Evolutionary conservation across 2,797 vertebrate genomes (phyloP).

Genomic region (Eupleurogrammus muticus): DNA sequence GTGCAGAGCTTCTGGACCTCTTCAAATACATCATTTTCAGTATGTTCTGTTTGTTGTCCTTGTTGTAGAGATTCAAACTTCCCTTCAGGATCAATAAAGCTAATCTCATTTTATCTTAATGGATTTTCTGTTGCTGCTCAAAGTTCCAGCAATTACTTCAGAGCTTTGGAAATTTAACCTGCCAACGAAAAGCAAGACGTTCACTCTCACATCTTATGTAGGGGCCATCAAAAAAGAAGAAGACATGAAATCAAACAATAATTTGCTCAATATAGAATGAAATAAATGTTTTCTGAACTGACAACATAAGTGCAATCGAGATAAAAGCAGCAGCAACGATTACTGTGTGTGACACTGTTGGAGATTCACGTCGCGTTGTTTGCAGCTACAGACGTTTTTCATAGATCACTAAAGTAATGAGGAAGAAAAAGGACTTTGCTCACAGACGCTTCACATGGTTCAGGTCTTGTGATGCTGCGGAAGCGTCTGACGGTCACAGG

Average conservation of each 20-base stretch:
- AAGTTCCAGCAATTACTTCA: constrained; percentile 49
- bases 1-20: not conserved
- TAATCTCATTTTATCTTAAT: constrained; percentile 45
- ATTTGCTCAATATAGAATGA: not conserved
- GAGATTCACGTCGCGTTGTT: constrained; percentile 7
- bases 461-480: constrained; percentile 74
- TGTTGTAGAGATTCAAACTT: constrained; percentile 1
- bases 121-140: constrained; percentile 22
- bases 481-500: constrained; percentile 34
- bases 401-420: constrained; percentile 54
- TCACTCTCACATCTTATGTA: not conserved
- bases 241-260: too few species aligned
- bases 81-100: constrained; percentile 41
- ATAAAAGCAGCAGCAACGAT: not conserved
- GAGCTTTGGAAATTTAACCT: constrained; percentile 30
- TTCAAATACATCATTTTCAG: not conserved
- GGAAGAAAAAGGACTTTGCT: constrained; percentile 83
- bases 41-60: not conserved
- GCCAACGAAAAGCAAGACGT: constrained; percentile 21
- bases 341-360: not conserved
- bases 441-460: constrained; percentile 40
- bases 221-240: constrained; percentile 6
- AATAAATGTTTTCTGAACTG: constrained; percentile 1
- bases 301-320: not conserved
- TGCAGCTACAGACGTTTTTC: constrained; percentile 15